phyloP scores from a whole-genome alignment of 1,140 invertebrate genomes.

The Medauroidea extradentata region DNA sequence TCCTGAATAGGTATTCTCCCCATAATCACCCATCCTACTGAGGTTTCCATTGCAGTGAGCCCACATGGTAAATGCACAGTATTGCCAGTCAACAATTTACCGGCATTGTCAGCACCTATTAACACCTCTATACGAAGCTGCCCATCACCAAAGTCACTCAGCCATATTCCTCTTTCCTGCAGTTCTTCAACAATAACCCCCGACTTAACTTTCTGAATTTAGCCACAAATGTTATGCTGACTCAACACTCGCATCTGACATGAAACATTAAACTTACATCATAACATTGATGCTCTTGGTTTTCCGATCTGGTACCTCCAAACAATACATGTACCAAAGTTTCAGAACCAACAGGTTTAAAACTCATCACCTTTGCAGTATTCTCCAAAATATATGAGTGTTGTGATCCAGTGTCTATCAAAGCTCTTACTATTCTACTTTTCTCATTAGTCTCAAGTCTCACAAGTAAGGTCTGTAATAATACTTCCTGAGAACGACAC shows the following conservation, averaged over 20 bases:
- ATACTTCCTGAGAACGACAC: no score
- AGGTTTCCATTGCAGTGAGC: slow-evolving; percentile 34
- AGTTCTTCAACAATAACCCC: slow-evolving; percentile 9
- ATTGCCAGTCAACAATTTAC: slow-evolving; percentile 31
- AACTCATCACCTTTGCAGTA: not conserved
- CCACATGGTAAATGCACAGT: slow-evolving; percentile 25
- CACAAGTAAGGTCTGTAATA: slow-evolving; percentile 15
- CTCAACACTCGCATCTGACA: slow-evolving; percentile 10
- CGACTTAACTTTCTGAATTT: not conserved
- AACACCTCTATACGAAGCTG: slow-evolving; percentile 21
- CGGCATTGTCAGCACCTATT: slow-evolving; percentile 34
- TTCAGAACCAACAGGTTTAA: not conserved
- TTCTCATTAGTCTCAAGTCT: not conserved
- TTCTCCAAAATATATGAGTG: slow-evolving; percentile 2
- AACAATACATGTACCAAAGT: not conserved
- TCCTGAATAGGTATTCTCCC: slow-evolving; percentile 24
- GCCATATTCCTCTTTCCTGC: slow-evolving; percentile 11
- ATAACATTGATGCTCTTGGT: slow-evolving; percentile 9
- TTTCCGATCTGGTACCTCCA: not conserved
- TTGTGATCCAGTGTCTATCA: slow-evolving; percentile 20
- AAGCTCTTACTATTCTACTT: not conserved
- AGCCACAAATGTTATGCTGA: not conserved
- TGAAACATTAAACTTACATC: not conserved
- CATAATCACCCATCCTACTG: slow-evolving; percentile 36
- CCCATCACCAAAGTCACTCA: slow-evolving; percentile 15